These are phyloP conservation scores for Pemphigus obesinymphae DNA, from an alignment of 1,140 invertebrate genomes.

Conservation along the genomic window DNA sequence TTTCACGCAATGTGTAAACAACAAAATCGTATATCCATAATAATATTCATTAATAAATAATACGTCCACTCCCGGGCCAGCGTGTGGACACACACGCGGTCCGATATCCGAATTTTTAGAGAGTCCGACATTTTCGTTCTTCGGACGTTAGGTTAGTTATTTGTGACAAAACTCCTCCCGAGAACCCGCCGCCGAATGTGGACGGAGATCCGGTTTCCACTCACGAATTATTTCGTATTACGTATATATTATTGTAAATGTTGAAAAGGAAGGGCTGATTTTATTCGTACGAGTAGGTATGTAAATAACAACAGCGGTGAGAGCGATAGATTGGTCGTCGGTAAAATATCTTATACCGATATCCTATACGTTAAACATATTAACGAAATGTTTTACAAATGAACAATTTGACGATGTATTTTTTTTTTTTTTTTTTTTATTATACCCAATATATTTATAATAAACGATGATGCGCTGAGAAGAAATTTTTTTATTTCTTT, in stretches of 20 bases:
- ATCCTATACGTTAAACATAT: no score
- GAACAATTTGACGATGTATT: not conserved
- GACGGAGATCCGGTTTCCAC: slow-evolving; percentile 4
- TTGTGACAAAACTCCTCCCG: not conserved
- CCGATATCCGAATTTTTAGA: slow-evolving; percentile 8
- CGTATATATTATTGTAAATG: no score
- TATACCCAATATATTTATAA: no score
- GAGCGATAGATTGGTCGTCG: not conserved
- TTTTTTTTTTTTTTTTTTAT: not conserved
- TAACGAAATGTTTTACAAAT: not conserved
- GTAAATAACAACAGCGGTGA: not conserved
- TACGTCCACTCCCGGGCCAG: no score
- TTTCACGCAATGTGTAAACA: slow-evolving; percentile 39
- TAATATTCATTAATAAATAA: not conserved
- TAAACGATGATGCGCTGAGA: not conserved
- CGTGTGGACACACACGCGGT: not conserved
- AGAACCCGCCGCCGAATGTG: not conserved
- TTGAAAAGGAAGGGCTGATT: no score
- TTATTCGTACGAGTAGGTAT: not conserved
- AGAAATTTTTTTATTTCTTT: not conserved
- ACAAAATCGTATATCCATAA: not conserved
- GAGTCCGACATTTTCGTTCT: not conserved
- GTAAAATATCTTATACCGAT: no score
- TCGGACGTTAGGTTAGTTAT: not conserved
- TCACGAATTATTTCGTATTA: not conserved